Evolutionary conservation across 2,888 invertebrate species (phyloP), one percentile per base, ranked within the genome.

Genomic region (Aplocera efformata): DNA sequence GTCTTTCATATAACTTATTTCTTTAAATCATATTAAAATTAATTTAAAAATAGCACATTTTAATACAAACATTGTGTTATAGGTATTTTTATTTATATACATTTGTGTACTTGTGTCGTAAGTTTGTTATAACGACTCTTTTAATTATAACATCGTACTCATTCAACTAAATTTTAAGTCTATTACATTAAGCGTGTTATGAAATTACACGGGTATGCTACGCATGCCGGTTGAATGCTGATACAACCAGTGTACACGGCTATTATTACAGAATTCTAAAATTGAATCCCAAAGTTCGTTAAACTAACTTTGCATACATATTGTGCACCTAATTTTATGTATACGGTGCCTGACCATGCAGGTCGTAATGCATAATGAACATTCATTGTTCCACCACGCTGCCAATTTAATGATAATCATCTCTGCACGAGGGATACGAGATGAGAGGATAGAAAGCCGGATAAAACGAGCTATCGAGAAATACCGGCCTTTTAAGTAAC

Each of bases 261-360:
- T 1, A 22, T n/a, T n/a, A n/a, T n/a, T n/a, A 1, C 1, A 1
- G 22, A 22, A 1, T 22, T 22, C 8, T 24, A n/a, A 1, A 28
- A 22, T 22, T 9, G 11, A 25, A 31, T 31, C 11, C 21, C 11
- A 38, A 33, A 39, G 42, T 50, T 53, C 39, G 48, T 46, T 48
- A 36, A 38, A 33, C 42, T 39, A 41, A 33, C 39, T 48, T 50
- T 53, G 48, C 53, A 53, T 53, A 45, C 35, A 50, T 50, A 44
- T 28, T 43, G 50, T 24, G 33, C 44, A 23, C 44, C 41, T 60
- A 60, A 61, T 59, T 50, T 48, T 55, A 40, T 40, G 36, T 45
- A 61, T 37, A 41, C 70, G 70, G 57, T 70, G 50, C 24, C 44
- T 72, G 69, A 52, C 63, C 68, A 73, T 66, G 56, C 74, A 67